These are phyloP conservation scores for Balearica regulorum DNA, from an alignment of 2,797 vertebrate genomes.

Conservation along the genomic window DNA sequence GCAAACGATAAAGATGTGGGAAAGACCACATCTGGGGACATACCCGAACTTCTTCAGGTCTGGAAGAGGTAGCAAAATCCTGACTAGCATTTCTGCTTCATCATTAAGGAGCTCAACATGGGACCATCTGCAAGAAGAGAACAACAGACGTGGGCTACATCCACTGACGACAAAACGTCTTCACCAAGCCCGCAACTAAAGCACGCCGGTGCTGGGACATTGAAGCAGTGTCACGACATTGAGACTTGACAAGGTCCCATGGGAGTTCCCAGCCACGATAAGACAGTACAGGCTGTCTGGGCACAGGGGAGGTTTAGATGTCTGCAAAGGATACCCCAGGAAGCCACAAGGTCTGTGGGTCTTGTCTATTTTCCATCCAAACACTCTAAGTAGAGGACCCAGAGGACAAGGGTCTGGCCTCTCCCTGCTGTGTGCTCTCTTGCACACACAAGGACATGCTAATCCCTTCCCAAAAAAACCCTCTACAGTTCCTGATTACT, in stretches of 20 bases:
- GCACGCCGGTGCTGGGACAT: not conserved
- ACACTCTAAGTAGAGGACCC: not conserved
- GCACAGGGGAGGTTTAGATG: not conserved
- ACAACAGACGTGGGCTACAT: not conserved
- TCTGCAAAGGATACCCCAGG: not conserved
- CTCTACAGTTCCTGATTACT: not conserved
- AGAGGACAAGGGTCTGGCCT: not conserved
- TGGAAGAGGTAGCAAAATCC: conserved; percentile 67
- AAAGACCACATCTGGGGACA: not conserved
- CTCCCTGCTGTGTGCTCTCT: not conserved
- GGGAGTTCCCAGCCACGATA: not conserved
- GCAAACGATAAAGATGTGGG: not conserved
- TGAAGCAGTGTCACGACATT: not conserved
- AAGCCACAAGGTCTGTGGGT: not conserved
- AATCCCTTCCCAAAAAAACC: not conserved
- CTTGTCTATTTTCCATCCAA: not conserved
- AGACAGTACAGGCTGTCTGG: not conserved
- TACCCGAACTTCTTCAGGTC: conserved; percentile 82
- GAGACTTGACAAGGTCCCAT: not conserved
- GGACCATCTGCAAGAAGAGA: conserved; percentile 75
- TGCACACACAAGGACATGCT: not conserved
- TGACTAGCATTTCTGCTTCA: conserved; percentile 70
- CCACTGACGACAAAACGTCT: not conserved
- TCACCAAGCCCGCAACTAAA: not conserved
- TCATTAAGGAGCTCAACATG: conserved; percentile 64